These are phyloP conservation scores for Antechinus flavipes DNA, from an alignment of 2,113 vertebrate species.

Conservation along the genomic window DNA sequence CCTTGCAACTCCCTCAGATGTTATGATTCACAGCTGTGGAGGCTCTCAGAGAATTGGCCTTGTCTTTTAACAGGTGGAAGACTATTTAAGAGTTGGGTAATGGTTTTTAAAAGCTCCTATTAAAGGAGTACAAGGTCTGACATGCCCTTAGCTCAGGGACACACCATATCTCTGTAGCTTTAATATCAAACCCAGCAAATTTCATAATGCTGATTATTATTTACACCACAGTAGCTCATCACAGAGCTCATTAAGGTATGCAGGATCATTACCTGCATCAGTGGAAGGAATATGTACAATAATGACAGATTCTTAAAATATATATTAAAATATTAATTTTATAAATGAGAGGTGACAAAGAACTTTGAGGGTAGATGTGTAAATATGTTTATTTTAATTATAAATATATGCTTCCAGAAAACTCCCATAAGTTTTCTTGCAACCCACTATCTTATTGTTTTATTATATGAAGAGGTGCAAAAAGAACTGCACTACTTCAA, in stretches of 20 bases:
- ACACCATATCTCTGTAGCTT: background rate
- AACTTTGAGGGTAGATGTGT: background rate
- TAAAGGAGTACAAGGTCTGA: background rate
- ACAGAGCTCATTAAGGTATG: background rate
- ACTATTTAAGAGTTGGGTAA: background rate
- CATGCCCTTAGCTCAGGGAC: background rate
- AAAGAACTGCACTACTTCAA: background rate
- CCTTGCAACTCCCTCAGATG: too few relatives aligned
- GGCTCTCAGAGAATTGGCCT: too few relatives aligned
- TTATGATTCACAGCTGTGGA: too few relatives aligned
- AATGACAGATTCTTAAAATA: background rate
- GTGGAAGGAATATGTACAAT: background rate
- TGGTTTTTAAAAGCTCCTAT: background rate
- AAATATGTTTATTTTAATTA: background rate
- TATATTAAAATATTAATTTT: background rate
- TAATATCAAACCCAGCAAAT: background rate
- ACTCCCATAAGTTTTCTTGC: background rate
- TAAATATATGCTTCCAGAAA: background rate
- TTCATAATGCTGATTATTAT: background rate
- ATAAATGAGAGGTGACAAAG: background rate
- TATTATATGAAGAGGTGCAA: background rate
- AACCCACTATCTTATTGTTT: background rate
- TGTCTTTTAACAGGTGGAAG: background rate
- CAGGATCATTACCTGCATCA: background rate
- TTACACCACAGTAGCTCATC: background rate